phyloP scores from a whole-genome alignment of 2,888 invertebrate species.

The Diloba caeruleocephala region DNA sequence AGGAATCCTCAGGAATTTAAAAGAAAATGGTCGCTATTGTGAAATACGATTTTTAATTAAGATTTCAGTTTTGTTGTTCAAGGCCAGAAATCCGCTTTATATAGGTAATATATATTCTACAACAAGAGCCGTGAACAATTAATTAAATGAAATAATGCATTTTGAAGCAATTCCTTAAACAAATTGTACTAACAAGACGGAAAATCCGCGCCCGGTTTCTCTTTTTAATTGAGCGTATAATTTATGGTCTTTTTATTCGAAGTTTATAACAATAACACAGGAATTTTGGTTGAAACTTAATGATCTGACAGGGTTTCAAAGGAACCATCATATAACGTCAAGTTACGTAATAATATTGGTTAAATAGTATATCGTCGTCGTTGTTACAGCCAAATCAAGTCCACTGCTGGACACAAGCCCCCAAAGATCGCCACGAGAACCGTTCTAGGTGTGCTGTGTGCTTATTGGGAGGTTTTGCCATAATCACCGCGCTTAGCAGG shows the following conservation, averaged over 20 bases:
- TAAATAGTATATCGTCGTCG: no score
- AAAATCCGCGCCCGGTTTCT: constrained; percentile 59
- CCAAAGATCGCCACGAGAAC: no score
- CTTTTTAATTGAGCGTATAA: constrained; percentile 68
- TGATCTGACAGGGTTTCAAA: constrained; percentile 11
- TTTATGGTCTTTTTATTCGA: constrained; percentile 57
- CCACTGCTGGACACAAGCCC: no score
- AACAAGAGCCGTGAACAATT: constrained; percentile 15
- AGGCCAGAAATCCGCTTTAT: constrained; percentile 5
- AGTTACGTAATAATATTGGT: neutral
- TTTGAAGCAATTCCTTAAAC: constrained; percentile 56
- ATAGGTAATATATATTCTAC: neutral
- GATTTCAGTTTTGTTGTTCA: neutral
- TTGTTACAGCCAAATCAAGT: no score
- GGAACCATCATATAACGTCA: constrained; percentile 1
- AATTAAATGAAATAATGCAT: constrained; percentile 44
- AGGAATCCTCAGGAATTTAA: no score
- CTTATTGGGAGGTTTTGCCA: no score
- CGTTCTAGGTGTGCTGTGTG: no score
- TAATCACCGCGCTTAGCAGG: no score
- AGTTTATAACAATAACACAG: constrained; percentile 41
- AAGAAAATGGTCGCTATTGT: no score
- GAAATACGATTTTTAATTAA: constrained; percentile 1
- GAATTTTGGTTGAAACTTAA: constrained; percentile 26
- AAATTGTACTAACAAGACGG: constrained; percentile 66